Evolutionary conservation across 2,888 invertebrate species (phyloP).

Genomic region (Athalia cordata): DNA sequence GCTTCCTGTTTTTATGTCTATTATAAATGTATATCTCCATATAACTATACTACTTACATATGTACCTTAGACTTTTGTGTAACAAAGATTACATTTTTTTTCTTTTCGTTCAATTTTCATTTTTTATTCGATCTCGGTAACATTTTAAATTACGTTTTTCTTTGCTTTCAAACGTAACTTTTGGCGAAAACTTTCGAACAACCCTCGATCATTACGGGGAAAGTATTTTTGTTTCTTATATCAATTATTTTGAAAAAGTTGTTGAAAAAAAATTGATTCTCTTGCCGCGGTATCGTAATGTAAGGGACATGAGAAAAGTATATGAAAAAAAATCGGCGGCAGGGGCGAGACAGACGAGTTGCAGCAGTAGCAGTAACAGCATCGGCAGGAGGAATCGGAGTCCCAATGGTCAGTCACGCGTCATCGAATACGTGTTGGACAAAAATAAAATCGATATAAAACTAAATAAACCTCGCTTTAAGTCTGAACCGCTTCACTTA

Average conservation of each 20-base stretch:
- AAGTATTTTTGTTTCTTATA: no score
- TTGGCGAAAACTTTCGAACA: no score
- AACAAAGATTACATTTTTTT: neutral
- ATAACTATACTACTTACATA: neutral
- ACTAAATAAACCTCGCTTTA: conserved; percentile 34
- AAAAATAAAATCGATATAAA: conserved; percentile 28
- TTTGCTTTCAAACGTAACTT: no score
- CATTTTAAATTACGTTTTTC: no score
- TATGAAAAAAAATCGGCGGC: neutral
- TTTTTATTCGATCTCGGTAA: no score
- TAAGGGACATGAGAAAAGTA: neutral
- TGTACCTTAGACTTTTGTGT: neutral
- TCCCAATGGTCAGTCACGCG: conserved; percentile 45
- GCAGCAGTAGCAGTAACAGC: neutral
- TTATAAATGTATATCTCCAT: neutral
- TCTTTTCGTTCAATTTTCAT: conserved; percentile 1
- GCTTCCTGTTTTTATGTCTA: conserved; percentile 19
- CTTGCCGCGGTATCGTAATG: neutral
- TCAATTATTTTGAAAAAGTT: no score
- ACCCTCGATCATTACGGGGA: no score
- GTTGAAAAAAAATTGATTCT: no score
- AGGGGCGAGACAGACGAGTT: conserved; percentile 2
- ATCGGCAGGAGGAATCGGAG: conserved; percentile 27
- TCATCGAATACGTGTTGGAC: conserved; percentile 41
- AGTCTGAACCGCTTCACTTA: neutral